Conservation (phyloP, 2,113 vertebrate genomes). For the Macquaria australasica region DNA sequence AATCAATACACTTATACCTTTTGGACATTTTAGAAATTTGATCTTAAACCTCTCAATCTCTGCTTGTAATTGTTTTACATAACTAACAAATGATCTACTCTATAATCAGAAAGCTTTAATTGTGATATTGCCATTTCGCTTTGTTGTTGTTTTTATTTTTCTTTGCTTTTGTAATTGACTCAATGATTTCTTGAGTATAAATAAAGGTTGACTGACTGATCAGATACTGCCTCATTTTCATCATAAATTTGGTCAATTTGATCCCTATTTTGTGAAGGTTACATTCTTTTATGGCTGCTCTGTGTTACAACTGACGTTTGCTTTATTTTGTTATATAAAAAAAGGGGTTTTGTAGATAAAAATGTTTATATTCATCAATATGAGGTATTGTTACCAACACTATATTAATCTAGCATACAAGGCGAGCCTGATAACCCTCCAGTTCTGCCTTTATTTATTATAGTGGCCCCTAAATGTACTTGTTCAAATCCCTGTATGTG, state of each 20-base stretch:
- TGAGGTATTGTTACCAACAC: not conserved
- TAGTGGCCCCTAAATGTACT: not conserved
- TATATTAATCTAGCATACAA: not conserved
- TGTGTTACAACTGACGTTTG: not conserved
- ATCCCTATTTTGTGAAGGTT: not conserved
- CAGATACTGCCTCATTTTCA: not conserved
- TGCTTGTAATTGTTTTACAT: too few species aligned
- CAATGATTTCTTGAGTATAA: too few species aligned
- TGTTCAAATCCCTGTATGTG: not conserved
- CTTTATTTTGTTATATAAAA: not conserved
- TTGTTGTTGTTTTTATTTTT: too few species aligned
- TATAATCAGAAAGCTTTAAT: too few species aligned
- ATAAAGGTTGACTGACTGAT: too few species aligned
- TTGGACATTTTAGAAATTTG: too few species aligned
- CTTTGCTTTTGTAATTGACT: too few species aligned
- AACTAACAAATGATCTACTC: too few species aligned
- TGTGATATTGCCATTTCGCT: too few species aligned
- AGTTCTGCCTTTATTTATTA: not conserved
- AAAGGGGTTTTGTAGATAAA: not conserved
- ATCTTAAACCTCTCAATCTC: too few species aligned
- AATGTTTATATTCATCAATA: not conserved
- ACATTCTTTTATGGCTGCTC: not conserved
- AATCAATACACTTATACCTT: too few species aligned
- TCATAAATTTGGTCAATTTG: not conserved
- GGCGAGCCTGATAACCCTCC: not conserved